A percentile compares a stretch with the other conserved stretches of the same genome.
These are phyloP conservation scores for Myiotriccus ornatus DNA, from an alignment of 2,797 vertebrate species.

Conservation along the genomic window DNA sequence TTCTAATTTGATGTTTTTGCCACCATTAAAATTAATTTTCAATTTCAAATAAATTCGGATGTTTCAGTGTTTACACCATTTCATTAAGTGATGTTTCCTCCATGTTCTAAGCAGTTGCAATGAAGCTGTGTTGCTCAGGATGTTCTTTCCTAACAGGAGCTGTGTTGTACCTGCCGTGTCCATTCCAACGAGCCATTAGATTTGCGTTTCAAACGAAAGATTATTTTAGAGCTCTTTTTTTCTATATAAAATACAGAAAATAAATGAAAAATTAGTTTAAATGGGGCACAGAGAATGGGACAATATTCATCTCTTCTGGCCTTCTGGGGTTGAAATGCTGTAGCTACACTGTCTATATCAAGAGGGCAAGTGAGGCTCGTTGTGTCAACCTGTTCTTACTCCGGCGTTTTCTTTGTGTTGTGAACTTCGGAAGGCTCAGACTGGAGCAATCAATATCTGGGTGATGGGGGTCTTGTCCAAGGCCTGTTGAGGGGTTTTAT, in stretches of 20 bases:
- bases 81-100: not conserved
- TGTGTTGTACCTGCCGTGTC: not conserved
- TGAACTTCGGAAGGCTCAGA: not conserved
- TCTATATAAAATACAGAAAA: not conserved
- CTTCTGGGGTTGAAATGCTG: not conserved
- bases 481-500: not conserved
- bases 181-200: accelerated
- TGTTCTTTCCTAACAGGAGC: not conserved
- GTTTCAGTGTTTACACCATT: not conserved
- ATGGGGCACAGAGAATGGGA: not conserved
- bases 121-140: not conserved
- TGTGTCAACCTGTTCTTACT: not conserved
- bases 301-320: not conserved
- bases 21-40: not conserved
- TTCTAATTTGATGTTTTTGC: not conserved
- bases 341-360: not conserved
- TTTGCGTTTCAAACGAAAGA: not conserved
- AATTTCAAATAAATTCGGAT: not conserved
- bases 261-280: not conserved
- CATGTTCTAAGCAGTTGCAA: not conserved
- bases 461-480: not conserved
- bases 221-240: not conserved
- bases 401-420: not conserved
- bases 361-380: not conserved
- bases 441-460: not conserved